Conservation (phyloP, 2,888 invertebrate genomes). For the Hemaris fuciformis region DNA sequence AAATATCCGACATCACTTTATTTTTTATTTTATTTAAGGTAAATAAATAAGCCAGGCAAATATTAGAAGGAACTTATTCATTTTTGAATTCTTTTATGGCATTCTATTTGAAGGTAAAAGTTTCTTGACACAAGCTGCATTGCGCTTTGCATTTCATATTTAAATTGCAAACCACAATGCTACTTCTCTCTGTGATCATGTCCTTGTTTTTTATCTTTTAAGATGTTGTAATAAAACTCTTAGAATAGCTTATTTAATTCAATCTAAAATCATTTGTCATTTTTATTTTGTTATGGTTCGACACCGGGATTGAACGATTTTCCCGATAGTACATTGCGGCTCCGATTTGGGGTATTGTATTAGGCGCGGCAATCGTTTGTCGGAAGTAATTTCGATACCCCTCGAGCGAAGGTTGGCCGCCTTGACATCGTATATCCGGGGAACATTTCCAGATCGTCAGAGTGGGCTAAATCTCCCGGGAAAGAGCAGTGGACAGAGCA, state of each 20-base stretch:
- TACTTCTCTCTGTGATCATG: constrained; percentile 1
- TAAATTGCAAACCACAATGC: not conserved
- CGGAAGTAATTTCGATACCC: constrained; percentile 68
- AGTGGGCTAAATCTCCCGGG: constrained; percentile 56
- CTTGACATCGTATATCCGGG: constrained; percentile 74
- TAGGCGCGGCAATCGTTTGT: constrained; percentile 28
- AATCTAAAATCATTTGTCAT: not conserved
- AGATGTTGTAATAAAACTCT: not conserved
- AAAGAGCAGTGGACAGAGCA: constrained; percentile 66
- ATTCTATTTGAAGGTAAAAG: not conserved
- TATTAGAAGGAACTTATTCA: not conserved
- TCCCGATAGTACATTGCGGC: not conserved
- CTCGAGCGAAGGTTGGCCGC: constrained; percentile 55
- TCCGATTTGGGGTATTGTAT: constrained; percentile 18
- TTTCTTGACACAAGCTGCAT: constrained; percentile 2
- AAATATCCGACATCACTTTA: too few relatives aligned
- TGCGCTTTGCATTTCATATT: not conserved
- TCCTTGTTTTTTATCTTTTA: not conserved
- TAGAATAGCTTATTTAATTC: not conserved
- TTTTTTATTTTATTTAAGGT: too few relatives aligned
- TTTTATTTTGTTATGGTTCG: not conserved
- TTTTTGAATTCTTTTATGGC: not conserved
- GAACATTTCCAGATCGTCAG: constrained; percentile 67
- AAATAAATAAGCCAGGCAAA: not conserved
- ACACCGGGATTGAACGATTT: not conserved